Evolutionary conservation across 2,797 vertebrate species (phyloP), one percentile per base, ranked within the genome.

Genomic region (Erpetoichthys calabaricus): DNA sequence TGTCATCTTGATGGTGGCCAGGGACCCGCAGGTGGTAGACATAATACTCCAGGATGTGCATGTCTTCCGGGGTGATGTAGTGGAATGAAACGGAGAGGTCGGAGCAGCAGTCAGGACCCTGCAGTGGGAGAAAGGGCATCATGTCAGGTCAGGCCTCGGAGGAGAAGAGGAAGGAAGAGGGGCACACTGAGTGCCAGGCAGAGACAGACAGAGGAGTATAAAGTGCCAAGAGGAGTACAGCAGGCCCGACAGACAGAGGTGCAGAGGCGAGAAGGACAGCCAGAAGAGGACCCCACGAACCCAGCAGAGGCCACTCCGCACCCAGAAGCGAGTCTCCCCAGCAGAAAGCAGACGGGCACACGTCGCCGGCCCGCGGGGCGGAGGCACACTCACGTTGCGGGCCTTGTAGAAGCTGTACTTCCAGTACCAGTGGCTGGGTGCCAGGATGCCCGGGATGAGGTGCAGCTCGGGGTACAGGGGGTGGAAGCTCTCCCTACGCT

Each of bases 41-140:
- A 8, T 8, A 53, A 44, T 45, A 57, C 43, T 61, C 60, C 50
- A 61, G 42, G 43, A 47, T 8, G 44, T 61, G 7, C 60, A 61
- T 61, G 5, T 42, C 9, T 7, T 5, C 3, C 6, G 60, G 60
- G 5, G n/a, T 8, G 44, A 61, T 46, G 6, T 57, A 61, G 41
- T 61, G 60, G 51, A 61, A 61, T 25, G 60, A 61, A 45, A 61
- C 57, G 44, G 60, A 56, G 47, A 57, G 45, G 55, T 61, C 60
- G 3, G 60, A 61, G 56, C 60, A 61, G 49, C 60, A 61, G 4
- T 61, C 56, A 3, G 60, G 60, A 9, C 60, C 60, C 60, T 61
- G 60, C 10, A 5, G 6, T 9, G 49, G 41, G n/a, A 46, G 47
- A 7, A 49, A 49, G 47, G 47, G 8, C 45, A 6, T 59, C 25